These are phyloP conservation scores for Dryas iulia DNA, from an alignment of 1,140 invertebrate species.

Conservation along the genomic window DNA sequence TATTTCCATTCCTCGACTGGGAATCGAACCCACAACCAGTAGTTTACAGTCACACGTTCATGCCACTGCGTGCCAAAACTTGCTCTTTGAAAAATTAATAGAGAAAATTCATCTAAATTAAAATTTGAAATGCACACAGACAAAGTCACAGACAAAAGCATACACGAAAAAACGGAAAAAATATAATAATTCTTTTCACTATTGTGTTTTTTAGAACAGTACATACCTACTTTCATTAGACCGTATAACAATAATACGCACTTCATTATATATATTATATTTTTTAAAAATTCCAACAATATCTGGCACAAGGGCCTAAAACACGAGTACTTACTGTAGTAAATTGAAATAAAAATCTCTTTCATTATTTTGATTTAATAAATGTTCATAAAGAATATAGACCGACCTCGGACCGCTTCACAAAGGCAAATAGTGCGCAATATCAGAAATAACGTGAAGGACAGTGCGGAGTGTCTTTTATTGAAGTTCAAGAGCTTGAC, in stretches of 20 bases:
- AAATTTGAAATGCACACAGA: too few species aligned
- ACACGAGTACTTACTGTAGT: not conserved
- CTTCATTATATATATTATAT: not conserved
- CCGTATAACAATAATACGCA: not conserved
- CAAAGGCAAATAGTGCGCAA: constrained; percentile 10
- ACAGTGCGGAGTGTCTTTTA: not conserved
- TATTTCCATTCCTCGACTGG: too few species aligned
- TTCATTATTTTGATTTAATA: constrained; percentile 12
- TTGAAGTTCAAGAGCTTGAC: not conserved
- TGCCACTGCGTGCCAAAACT: too few species aligned
- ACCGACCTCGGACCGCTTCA: not conserved
- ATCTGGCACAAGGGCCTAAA: not conserved
- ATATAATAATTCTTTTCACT: not conserved
- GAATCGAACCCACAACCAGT: too few species aligned
- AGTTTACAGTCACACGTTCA: too few species aligned
- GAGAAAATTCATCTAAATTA: too few species aligned
- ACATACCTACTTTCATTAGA: not conserved
- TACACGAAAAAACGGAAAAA: too few species aligned
- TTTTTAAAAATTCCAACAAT: not conserved
- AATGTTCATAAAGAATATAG: not conserved
- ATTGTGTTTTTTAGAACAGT: not conserved
- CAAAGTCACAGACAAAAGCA: not conserved
- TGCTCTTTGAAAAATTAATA: too few species aligned
- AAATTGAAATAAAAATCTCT: constrained; percentile 6
- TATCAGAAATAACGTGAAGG: constrained; percentile 4